A percentile compares a stretch with the other conserved stretches of the same genome.
Conservation (phyloP, 2,888 invertebrate genomes). For the Heliconius hortense region DNA sequence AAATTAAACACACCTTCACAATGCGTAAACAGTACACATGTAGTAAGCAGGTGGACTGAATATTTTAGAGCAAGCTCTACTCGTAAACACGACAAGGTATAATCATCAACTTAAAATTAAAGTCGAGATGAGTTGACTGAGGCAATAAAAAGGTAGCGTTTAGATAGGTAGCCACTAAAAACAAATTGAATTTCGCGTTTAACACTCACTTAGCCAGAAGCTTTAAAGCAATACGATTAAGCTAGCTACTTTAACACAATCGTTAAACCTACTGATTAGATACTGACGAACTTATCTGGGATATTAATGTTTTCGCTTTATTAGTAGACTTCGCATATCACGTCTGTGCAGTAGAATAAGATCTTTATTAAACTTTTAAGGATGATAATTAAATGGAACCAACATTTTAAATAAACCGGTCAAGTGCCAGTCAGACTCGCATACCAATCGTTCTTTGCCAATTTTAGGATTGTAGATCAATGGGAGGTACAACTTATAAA, state of each 20-base stretch:
- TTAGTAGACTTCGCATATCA: background rate
- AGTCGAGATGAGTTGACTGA: constrained; percentile 45
- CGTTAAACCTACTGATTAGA: constrained; percentile 43
- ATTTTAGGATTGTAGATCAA: no score
- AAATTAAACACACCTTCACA: background rate
- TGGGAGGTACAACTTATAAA: no score
- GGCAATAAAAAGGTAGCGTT: constrained; percentile 56
- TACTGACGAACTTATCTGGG: constrained; percentile 22
- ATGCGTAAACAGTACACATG: background rate
- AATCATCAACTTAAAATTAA: constrained; percentile 48
- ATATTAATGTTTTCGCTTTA: constrained; percentile 19
- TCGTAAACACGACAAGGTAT: constrained; percentile 32
- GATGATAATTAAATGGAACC: background rate
- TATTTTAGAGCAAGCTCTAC: background rate
- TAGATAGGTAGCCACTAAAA: constrained; percentile 58
- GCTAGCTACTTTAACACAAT: constrained; percentile 47
- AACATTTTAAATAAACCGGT: no score
- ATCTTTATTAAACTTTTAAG: background rate
- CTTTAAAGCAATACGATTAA: constrained; percentile 52
- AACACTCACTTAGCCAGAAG: constrained; percentile 56
- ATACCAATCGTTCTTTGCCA: no score
- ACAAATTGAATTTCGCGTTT: constrained; percentile 62
- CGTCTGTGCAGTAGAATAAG: background rate
- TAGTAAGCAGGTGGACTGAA: background rate
- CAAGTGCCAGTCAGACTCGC: no score